Evolutionary conservation across 2,888 invertebrate species (phyloP).

Genomic region (Rhagium mordax): DNA sequence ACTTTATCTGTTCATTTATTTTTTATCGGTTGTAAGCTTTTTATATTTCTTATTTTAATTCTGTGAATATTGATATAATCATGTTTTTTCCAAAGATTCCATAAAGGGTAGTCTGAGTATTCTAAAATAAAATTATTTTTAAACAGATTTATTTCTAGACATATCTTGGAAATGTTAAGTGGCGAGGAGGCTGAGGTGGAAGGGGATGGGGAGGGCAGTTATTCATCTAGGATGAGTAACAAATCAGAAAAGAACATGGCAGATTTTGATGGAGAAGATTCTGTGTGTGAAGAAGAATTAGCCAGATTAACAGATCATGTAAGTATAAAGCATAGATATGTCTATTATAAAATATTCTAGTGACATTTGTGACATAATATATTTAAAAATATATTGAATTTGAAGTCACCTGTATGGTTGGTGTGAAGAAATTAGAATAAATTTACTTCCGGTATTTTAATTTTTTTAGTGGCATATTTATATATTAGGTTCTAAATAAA

Average conservation of each 20-base stretch:
- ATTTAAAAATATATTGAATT: no score
- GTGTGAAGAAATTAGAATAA: no score
- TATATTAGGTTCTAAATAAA: no score
- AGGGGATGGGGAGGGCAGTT: conserved; percentile 79
- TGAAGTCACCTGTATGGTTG: no score
- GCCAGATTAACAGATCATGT: conserved; percentile 83
- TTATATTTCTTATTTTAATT: neutral
- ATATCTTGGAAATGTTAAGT: conserved; percentile 78
- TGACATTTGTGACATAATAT: no score
- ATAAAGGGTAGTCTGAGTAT: neutral
- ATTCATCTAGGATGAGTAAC: conserved; percentile 93
- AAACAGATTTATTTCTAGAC: conserved; percentile 66
- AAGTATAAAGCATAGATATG: no score
- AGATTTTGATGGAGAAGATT: conserved; percentile 93
- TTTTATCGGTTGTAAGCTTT: no score
- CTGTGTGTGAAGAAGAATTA: conserved; percentile 87
- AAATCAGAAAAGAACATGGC: conserved; percentile 96
- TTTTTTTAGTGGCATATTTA: no score
- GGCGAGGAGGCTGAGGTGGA: conserved; percentile 79
- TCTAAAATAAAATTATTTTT: conserved; percentile 38
- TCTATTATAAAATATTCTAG: no score
- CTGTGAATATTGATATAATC: neutral
- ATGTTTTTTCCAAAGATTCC: conserved; percentile 6
- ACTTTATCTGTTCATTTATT: no score
- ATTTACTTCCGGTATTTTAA: no score